Evolutionary conservation across 2,113 vertebrate genomes (phyloP), one percentile per base, ranked within the genome.

Genomic region (Dendropsophus ebraccatus): DNA sequence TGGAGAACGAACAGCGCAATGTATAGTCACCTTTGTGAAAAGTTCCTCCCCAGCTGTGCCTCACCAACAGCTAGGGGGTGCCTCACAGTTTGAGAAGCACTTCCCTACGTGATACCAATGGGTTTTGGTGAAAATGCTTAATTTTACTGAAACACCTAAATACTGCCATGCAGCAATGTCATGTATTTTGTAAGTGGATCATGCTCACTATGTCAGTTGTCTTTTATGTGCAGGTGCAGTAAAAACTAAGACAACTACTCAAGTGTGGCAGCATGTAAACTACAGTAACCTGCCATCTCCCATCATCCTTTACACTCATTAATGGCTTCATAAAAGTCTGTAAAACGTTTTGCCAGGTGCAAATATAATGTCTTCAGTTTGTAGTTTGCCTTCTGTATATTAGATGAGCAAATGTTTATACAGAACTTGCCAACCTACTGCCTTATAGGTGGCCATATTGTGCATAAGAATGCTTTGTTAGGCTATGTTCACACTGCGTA

Each of bases 241-340:
- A 70, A 58, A 41, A 35, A 23, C 45, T 74, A 16, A 10, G 73
- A 41, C 41, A 75, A 30, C 37, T 21, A 14, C 19, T 70, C 56
- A 45, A 30, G 69, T 50, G 45, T 85, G 23, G 25, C 83, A 75
- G 12, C 50, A 67, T 65, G 73, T 21, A 79, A 65, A 79, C 25
- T 49, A 77, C 47, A 5, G 2, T 35, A 41, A 4, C 17, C 35
- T 60, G n/a, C 45, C 23, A 8, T 56, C 37, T 47, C n/a, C 58
- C 56, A 19, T 81, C 9, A 37, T 81, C n/a, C 78, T 19, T 37
- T 56, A 58, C 11, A 80, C 13, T 58, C 23, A 58, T 14, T 52
- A 30, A 13, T 79, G 30, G 13, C 28, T 78, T 78, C 17, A 77
- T n/a, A n/a, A n/a, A n/a, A n/a, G n/a, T n/a, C n/a, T n/a, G n/a